Conservation (phyloP, 1,140 invertebrate species). For the Drosophila sulfurigaster region DNA sequence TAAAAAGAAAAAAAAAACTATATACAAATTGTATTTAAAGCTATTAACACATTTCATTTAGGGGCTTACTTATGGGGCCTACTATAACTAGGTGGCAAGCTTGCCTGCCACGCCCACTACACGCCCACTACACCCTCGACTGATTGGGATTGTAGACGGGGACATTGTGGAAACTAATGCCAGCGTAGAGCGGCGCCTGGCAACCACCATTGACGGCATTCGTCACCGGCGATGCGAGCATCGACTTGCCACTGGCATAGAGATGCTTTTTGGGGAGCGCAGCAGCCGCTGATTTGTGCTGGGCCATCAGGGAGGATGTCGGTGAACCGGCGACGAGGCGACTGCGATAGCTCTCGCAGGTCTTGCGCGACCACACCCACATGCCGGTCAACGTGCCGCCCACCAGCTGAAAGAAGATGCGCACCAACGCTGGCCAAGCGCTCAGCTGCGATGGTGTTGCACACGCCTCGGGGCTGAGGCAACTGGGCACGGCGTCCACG, state of each 20-base stretch:
- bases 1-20: slow-evolving; percentile 32
- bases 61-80: slow-evolving; percentile 17
- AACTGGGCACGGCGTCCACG: slow-evolving; percentile 86
- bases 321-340: slow-evolving; percentile 64
- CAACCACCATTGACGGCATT: neutral
- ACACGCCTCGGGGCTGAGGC: slow-evolving; percentile 84
- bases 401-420: slow-evolving; percentile 91
- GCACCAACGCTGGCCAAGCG: slow-evolving; percentile 86
- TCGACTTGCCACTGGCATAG: slow-evolving; percentile 74
- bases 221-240: slow-evolving; percentile 18
- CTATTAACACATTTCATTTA: slow-evolving; percentile 80
- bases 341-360: slow-evolving; percentile 86
- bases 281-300: slow-evolving; percentile 42
- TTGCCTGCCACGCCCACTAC: slow-evolving; percentile 38
- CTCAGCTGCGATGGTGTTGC: slow-evolving; percentile 64
- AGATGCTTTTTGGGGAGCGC: slow-evolving; percentile 73
- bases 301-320: slow-evolving; percentile 56
- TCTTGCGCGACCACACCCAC: slow-evolving; percentile 97
- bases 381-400: slow-evolving; percentile 94
- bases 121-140: slow-evolving; percentile 61
- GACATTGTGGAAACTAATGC: slow-evolving; percentile 84
- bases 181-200: slow-evolving; percentile 72
- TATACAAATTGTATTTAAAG: slow-evolving; percentile 55
- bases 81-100: slow-evolving; percentile 38
- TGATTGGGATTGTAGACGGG: slow-evolving; percentile 78